Evolutionary conservation across 2,113 vertebrate species (phyloP), one percentile per base, ranked within the genome.

Genomic region (Micronisus gabar): DNA sequence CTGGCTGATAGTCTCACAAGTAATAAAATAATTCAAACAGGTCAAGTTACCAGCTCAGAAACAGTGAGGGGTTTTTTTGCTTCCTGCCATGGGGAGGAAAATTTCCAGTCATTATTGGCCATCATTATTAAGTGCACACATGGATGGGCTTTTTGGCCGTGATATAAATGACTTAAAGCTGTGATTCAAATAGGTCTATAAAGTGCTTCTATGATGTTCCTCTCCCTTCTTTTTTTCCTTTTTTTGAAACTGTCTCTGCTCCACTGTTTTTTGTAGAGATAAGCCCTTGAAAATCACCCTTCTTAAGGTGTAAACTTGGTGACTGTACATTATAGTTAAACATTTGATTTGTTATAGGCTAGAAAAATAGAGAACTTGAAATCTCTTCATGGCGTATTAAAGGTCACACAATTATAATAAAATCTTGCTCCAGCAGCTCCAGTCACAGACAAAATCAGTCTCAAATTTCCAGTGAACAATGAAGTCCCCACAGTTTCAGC

Each of bases 401-500:
- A 97, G 96, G 95, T 96, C 90, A 94, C 88, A 94, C 93, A 97
- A 97, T 98, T 98, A 98, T 95, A 95, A 98, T 97, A 97, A 97
- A 97, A 96, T 96, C 89, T 93, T 96, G 92, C 91, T 97, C 92
- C 82, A 87, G 92, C 91, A 95, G 95, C 92, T 96, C 84, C 87
- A 94, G 90, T 90, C 94, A 86, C 87, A 93, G 96, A 92, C 90
- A 95, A 97, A 97, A 97, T 97, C 96, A 97, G 96, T 90, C 94
- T 97, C 96, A 97, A 95, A 96, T 97, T 97, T 97, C 97, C 92
- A 94, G 92, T 1, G 43, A 97, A 97, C 94, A 97, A 96, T 95
- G 92, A 95, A 87, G 85, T 95, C 94, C 91, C 96, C 55, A 81
- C 92, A 95, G 94, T 65, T 96, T 96, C 95, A 93, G 89, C 91